Evolutionary conservation across 2,888 invertebrate species (phyloP).

Genomic region (Drosophila meridionalis): DNA sequence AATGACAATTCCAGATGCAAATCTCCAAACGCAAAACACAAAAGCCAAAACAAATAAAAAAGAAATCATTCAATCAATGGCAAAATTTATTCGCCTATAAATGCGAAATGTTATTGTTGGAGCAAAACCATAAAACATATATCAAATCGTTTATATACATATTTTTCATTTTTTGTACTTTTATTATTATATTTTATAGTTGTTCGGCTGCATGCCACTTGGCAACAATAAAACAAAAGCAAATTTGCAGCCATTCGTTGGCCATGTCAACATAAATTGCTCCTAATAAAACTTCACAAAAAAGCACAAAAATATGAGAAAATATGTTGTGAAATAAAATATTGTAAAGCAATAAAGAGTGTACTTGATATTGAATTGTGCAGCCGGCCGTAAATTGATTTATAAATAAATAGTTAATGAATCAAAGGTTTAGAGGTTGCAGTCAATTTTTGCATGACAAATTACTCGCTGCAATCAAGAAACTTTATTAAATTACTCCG

Average conservation of each 20-base stretch:
- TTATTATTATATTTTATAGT: constrained; percentile 6
- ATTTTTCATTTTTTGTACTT: neutral
- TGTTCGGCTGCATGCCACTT: constrained; percentile 19
- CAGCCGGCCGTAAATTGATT: constrained; percentile 30
- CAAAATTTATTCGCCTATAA: constrained; percentile 43
- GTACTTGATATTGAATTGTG: constrained; percentile 17
- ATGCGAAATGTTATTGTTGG: constrained; percentile 12
- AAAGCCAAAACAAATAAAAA: constrained; percentile 23
- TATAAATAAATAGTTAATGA: constrained; percentile 43
- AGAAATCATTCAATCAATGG: constrained; percentile 47
- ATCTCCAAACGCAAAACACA: constrained; percentile 29
- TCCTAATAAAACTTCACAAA: constrained; percentile 56
- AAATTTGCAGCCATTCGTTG: constrained; percentile 54
- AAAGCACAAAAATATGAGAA: neutral
- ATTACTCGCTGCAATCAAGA: constrained; percentile 25
- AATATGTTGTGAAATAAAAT: neutral
- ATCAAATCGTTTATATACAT: constrained; percentile 37
- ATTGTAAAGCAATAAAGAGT: constrained; percentile 8
- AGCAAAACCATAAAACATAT: constrained; percentile 27
- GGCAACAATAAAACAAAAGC: constrained; percentile 49
- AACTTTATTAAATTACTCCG: neutral
- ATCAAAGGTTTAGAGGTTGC: constrained; percentile 8
- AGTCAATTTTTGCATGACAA: constrained; percentile 27
- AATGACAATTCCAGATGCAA: constrained; percentile 38
- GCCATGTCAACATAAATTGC: constrained; percentile 54